Base-by-base conservation (phyloP, 2,113 vertebrate genomes). In the Dicrurus megarhynchus region DNA sequence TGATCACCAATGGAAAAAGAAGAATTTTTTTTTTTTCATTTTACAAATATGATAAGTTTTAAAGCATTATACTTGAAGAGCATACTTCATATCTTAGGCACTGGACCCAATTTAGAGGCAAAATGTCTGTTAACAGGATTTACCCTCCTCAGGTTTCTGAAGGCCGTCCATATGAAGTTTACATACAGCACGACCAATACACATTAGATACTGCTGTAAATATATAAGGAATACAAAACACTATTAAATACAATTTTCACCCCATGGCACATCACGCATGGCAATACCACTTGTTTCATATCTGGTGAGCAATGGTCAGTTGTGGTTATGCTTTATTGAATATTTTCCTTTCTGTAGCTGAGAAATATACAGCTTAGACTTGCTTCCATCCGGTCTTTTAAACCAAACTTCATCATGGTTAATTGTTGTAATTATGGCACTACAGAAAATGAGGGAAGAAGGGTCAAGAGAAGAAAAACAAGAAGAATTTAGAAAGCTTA, bases 341-440 rank as follows among this genome's bases (percentile, higher is more conserved):
- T 99, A 99, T 99, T 99, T 99, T 97, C 99, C 99, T 98, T 99
- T 99, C 97, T 99, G 99, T 90, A 99, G 98, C 97, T 99, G 99
- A 94, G 99, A 99, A 98, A 99, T 99, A 97, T 99, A 99, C 61
- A 99, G 98, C 98, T 99, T 99, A 52, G 99, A 99, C 98, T 99
- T 99, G 98, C 98, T 99, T 97, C 99, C 99, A 92, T 99, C 99
- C 57, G 99, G 98, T 49, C 99, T 98, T 95, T 99, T 99, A 98
- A 99, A 99, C 99, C 99, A 99, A 96, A 99, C 99, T 98, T 99
- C 99, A 95, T 99, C 99, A 79, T 99, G 99, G 98, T 99, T 99
- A 98, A 99, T 98, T 92, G 99, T 99, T 97, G 99, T 99, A 98
- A 99, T 99, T 98, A 99, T 97, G 87, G 99, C 99, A 97, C 99